Evolutionary conservation across 2,113 vertebrate genomes (phyloP).

Genomic region (Nannobrachium achirus): DNA sequence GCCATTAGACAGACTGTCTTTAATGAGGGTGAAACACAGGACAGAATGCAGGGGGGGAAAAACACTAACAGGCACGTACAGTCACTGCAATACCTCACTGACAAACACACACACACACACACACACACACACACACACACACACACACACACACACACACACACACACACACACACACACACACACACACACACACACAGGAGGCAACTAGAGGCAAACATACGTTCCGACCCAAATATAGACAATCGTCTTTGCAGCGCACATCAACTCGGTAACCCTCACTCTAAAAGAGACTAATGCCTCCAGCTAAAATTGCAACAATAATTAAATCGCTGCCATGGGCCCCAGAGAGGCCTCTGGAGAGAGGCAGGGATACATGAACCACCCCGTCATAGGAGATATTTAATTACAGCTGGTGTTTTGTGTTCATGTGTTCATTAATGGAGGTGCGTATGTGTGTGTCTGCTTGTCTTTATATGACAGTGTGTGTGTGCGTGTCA

Average conservation of each 20-base stretch:
- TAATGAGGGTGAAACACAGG: slow-evolving; percentile 13
- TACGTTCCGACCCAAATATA: not conserved
- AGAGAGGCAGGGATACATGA: too few relatives aligned
- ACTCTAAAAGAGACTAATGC: not conserved
- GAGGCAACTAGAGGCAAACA: not conserved
- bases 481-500: not conserved
- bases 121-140: not conserved
- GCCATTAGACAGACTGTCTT: slow-evolving; percentile 1
- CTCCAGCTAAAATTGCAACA: not conserved
- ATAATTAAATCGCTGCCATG: not conserved
- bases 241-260: not conserved
- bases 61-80: slow-evolving; percentile 1
- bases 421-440: not conserved
- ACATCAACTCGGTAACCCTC: not conserved
- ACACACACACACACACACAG: not conserved
- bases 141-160: not conserved
- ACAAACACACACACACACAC: not conserved
- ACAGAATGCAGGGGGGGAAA: slow-evolving; percentile 1
- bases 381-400: not conserved
- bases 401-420: not conserved
- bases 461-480: not conserved
- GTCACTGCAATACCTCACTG: not conserved
- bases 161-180: not conserved
- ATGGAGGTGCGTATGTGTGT: not conserved
- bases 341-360: not conserved